Conservation (phyloP, 1,140 invertebrate species). For the Lerema accius region DNA sequence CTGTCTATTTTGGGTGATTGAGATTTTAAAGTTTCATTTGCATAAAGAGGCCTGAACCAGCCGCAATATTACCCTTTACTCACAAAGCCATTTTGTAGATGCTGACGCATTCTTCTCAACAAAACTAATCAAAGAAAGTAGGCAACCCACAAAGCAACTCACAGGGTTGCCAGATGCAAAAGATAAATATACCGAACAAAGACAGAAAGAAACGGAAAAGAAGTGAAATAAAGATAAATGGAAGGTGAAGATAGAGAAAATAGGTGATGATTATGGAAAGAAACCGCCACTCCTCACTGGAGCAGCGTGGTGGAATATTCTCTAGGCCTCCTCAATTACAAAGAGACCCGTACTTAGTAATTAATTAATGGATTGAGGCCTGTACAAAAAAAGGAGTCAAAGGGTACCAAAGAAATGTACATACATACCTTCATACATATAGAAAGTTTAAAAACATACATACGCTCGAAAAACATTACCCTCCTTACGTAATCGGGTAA, state of each 20-base stretch:
- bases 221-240: neutral
- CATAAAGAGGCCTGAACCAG: neutral
- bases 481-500: too few species aligned
- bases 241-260: neutral
- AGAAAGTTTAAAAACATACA: too few species aligned
- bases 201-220: neutral
- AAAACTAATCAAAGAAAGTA: conserved; percentile 26
- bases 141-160: conserved; percentile 6
- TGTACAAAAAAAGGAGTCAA: too few species aligned
- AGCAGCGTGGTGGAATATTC: too few species aligned
- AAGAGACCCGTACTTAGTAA: too few species aligned
- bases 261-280: neutral
- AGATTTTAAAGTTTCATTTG: conserved; percentile 1
- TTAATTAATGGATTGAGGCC: too few species aligned
- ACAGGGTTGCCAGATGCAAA: neutral
- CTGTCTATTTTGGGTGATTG: neutral
- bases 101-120: conserved; percentile 17
- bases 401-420: too few species aligned
- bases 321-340: too few species aligned
- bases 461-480: too few species aligned
- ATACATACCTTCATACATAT: too few species aligned
- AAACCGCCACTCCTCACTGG: too few species aligned
- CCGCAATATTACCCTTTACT: conserved; percentile 16
- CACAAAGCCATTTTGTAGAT: conserved; percentile 1
- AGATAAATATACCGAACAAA: neutral